A percentile compares a stretch with the other conserved stretches of the same genome.
Evolutionary conservation across 2,113 vertebrate genomes (phyloP).

Genomic region (Atlantisia rogersi): DNA sequence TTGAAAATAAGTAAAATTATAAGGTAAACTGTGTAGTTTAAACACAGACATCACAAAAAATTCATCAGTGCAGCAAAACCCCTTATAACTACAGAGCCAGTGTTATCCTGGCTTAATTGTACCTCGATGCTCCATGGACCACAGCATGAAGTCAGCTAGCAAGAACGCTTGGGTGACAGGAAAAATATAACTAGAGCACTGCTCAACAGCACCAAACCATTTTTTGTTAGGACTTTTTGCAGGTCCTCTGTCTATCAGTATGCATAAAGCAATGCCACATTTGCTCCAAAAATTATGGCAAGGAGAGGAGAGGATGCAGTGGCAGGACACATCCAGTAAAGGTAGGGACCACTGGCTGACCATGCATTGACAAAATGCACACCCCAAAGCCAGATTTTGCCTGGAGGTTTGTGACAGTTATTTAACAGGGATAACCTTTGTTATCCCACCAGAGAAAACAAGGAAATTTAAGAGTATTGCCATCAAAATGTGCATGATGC

Average conservation of each 20-base stretch:
- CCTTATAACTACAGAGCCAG: not conserved
- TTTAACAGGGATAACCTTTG: not conserved
- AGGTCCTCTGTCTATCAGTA: not conserved
- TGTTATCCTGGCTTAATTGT: not conserved
- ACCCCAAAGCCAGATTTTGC: not conserved
- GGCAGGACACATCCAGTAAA: not conserved
- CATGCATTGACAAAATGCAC: accelerated
- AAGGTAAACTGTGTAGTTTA: not conserved
- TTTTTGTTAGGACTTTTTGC: not conserved
- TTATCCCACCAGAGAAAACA: not conserved
- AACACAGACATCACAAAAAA: not conserved
- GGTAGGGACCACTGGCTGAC: accelerated
- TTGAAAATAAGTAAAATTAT: not conserved
- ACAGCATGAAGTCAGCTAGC: not conserved
- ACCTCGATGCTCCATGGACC: accelerated
- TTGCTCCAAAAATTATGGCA: not conserved
- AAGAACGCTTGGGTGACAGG: not conserved
- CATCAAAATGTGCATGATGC: not conserved
- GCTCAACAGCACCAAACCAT: not conserved
- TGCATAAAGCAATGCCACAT: not conserved
- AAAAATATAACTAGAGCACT: not conserved
- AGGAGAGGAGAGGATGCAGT: not conserved
- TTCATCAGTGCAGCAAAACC: not conserved
- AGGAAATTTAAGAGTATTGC: not conserved
- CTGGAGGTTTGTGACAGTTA: not conserved